Evolutionary conservation across 1,140 invertebrate genomes (phyloP).

Genomic region (Aphaenogaster ashmeadi): DNA sequence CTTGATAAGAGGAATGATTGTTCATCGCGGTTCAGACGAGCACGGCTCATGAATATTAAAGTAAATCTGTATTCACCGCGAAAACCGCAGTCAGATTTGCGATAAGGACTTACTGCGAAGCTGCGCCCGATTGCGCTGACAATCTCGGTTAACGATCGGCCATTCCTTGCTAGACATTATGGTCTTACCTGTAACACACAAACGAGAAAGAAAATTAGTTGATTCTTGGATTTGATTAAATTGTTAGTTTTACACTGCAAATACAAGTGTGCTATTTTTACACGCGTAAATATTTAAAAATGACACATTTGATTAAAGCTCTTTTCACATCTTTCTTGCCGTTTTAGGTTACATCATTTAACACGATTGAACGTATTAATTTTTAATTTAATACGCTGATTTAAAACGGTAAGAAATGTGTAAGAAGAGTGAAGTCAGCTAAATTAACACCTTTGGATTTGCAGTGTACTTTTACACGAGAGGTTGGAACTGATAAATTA

Average conservation of each 20-base stretch:
- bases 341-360: too few species aligned
- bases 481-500: not conserved
- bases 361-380: too few species aligned
- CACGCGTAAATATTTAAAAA: too few species aligned
- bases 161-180: not conserved
- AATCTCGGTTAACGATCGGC: conserved; percentile 40
- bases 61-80: conserved; percentile 52
- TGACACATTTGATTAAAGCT: too few species aligned
- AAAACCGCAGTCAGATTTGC: conserved; percentile 37
- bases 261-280: too few species aligned
- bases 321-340: too few species aligned
- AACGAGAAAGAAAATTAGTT: conserved; percentile 13
- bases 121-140: conserved; percentile 34
- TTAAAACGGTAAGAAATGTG: too few species aligned
- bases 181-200: conserved; percentile 52
- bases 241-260: not conserved
- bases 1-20: conserved; percentile 44
- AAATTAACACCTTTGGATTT: too few species aligned
- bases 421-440: too few species aligned
- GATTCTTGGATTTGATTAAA: not conserved
- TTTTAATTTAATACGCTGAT: too few species aligned
- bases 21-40: conserved; percentile 31
- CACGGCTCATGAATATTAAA: conserved; percentile 55
- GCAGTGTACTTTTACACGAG: not conserved
- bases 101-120: conserved; percentile 45